Conservation (phyloP, 2,113 vertebrate species). For the Dromiciops gliroides region DNA sequence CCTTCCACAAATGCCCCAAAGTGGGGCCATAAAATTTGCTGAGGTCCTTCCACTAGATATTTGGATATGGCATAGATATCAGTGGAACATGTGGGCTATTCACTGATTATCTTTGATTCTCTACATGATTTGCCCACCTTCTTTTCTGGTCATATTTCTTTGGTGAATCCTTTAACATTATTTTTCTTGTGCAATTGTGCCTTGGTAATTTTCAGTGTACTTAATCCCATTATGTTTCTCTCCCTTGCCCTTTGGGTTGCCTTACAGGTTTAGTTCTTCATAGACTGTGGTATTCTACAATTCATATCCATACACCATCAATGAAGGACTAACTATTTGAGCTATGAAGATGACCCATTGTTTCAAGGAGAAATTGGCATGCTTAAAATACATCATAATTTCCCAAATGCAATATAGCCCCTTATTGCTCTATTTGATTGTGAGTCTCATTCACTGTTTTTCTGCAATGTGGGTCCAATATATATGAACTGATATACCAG, state of each 20-base stretch:
- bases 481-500: not conserved
- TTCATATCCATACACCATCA: not conserved
- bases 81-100: not conserved
- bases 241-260: not conserved
- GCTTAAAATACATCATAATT: not conserved
- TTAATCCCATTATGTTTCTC: not conserved
- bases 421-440: not conserved
- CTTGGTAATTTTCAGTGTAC: not conserved
- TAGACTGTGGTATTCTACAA: not conserved
- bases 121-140: not conserved
- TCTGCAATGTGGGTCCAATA: not conserved
- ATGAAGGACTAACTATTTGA: not conserved
- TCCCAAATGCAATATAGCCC: not conserved
- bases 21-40: not conserved
- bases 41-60: not conserved
- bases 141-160: not conserved
- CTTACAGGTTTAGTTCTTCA: not conserved
- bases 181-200: not conserved
- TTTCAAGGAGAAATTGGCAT: not conserved
- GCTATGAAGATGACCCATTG: not conserved
- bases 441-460: not conserved
- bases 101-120: not conserved
- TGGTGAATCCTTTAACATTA: not conserved
- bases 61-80: not conserved
- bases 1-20: not conserved